phyloP scores from a whole-genome alignment of 2,888 invertebrate genomes.

The Leucozona laternaria region DNA sequence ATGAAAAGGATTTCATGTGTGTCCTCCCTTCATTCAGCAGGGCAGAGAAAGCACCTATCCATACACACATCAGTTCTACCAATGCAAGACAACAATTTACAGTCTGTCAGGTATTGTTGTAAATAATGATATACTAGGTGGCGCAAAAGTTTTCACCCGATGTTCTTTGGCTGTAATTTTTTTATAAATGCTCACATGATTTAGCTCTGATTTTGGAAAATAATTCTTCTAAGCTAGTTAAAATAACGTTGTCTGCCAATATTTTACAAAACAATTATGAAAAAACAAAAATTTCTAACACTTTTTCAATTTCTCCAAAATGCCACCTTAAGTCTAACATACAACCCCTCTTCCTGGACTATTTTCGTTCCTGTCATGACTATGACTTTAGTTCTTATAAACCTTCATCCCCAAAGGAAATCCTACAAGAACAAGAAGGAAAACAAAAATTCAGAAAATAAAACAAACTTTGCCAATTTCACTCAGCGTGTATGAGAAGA shows the following conservation, averaged over 20 bases:
- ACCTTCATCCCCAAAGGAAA: slow-evolving; percentile 1
- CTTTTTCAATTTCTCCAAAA: too few species aligned
- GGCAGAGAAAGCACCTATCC: slow-evolving; percentile 13
- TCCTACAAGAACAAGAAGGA: background rate
- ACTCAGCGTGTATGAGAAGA: slow-evolving; percentile 44
- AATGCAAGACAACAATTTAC: background rate
- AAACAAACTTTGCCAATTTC: slow-evolving; percentile 56
- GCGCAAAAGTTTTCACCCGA: too few species aligned
- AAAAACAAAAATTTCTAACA: too few species aligned
- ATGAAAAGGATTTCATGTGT: slow-evolving; percentile 71
- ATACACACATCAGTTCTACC: slow-evolving; percentile 8
- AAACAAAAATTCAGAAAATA: slow-evolving; percentile 30
- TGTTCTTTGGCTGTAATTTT: too few species aligned
- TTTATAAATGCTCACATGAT: too few species aligned
- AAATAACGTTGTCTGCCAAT: too few species aligned
- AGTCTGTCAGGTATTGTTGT: background rate
- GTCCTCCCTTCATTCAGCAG: slow-evolving; percentile 39
- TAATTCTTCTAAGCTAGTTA: too few species aligned
- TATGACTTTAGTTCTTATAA: background rate
- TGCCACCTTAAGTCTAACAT: too few species aligned
- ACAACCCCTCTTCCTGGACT: background rate
- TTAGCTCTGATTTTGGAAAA: too few species aligned
- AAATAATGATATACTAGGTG: background rate
- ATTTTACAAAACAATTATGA: too few species aligned
- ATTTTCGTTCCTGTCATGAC: background rate